Percentiles rank a stretch among this genome's conserved stretches.
phyloP scores from a whole-genome alignment of 2,888 invertebrate species.

The Dysmachus trigonus region DNA sequence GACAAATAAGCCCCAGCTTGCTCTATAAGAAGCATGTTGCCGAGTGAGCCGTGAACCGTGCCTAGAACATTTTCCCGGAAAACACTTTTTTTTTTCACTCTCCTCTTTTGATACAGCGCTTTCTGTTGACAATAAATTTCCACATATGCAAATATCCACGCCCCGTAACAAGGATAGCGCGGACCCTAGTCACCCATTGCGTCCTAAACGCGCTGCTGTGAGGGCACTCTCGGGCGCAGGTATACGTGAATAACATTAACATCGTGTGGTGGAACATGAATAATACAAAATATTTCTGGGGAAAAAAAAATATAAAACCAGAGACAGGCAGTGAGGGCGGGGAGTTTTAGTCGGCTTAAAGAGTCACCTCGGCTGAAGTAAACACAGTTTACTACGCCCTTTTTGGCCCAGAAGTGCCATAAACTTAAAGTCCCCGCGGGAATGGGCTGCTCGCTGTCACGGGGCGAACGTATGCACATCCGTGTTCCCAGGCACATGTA shows the following conservation, averaged over 20 bases:
- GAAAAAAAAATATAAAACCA: conserved; percentile 22
- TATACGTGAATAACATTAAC: conserved; percentile 36
- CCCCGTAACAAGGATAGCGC: conserved; percentile 28
- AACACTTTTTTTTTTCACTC: background rate
- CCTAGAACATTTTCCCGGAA: background rate
- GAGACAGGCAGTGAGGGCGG: background rate
- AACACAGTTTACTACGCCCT: conserved; percentile 25
- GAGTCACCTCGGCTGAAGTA: background rate
- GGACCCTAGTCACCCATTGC: conserved; percentile 34
- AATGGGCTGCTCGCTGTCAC: background rate
- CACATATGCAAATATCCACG: conserved; percentile 24
- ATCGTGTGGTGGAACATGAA: conserved; percentile 34
- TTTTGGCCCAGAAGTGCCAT: conserved; percentile 21
- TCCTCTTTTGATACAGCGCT: background rate
- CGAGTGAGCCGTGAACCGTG: background rate
- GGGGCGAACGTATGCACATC: conserved; percentile 7
- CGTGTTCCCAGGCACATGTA: background rate
- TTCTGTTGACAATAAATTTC: conserved; percentile 25
- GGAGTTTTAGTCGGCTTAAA: background rate
- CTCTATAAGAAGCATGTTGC: background rate
- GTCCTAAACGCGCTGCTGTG: background rate
- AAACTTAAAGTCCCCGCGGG: background rate
- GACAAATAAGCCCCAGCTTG: background rate
- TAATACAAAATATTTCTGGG: conserved; percentile 33
- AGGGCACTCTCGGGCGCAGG: conserved; percentile 14